A percentile compares a stretch with the other conserved stretches of the same genome.
These are phyloP conservation scores for Anguilla obscura DNA, from an alignment of 2,797 vertebrate genomes.

Conservation along the genomic window DNA sequence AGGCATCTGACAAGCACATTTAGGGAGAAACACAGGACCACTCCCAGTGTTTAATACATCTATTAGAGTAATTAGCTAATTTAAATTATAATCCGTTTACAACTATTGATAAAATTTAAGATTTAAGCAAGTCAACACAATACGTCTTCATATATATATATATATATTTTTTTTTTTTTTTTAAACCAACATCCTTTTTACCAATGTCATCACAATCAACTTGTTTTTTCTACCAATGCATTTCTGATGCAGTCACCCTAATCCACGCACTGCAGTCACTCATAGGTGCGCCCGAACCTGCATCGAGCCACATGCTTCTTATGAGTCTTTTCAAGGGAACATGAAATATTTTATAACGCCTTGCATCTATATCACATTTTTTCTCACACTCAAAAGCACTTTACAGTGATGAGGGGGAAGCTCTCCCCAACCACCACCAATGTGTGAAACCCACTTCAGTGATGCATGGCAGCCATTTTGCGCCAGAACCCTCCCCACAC, in stretches of 20 bases:
- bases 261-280: background rate
- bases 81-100: background rate
- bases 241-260: background rate
- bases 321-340: background rate
- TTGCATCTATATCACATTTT: too few relatives aligned
- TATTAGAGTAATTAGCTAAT: background rate
- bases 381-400: too few relatives aligned
- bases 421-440: too few relatives aligned
- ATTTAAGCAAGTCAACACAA: too few relatives aligned
- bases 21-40: background rate
- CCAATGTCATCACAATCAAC: background rate
- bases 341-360: background rate
- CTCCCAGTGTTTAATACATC: background rate
- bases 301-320: background rate
- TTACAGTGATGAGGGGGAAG: too few relatives aligned
- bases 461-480: too few relatives aligned
- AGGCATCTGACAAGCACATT: background rate
- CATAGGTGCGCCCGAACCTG: background rate
- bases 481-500: too few relatives aligned
- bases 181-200: background rate
- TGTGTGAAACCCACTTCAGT: too few relatives aligned
- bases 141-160: background rate
- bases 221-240: background rate
- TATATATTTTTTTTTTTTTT: too few relatives aligned
- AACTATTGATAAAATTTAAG: background rate